Evolutionary conservation across 2,113 vertebrate genomes (phyloP).

Genomic region (Callorhinus ursinus): DNA sequence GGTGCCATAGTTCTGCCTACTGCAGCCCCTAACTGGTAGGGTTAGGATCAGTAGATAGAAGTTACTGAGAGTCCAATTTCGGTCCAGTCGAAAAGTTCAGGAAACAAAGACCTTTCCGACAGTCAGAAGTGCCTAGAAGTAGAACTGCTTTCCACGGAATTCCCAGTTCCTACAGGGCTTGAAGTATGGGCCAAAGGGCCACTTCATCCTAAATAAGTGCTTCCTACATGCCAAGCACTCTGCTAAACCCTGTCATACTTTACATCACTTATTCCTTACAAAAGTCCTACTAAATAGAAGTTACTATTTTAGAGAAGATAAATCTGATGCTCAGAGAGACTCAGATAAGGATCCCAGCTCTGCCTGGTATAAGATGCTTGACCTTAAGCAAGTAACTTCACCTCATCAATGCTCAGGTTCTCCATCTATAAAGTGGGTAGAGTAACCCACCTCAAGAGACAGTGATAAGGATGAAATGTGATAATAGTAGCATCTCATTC

Average conservation of each 20-base stretch:
- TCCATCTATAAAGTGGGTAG: not conserved
- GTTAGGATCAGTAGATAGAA: not conserved
- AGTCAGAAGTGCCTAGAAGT: not conserved
- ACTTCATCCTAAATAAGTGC: not conserved
- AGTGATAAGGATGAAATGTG: not conserved
- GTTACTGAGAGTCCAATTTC: not conserved
- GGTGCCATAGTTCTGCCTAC: not conserved
- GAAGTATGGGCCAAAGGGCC: not conserved
- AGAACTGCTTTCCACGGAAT: not conserved
- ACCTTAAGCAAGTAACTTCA: not conserved
- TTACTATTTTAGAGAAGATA: conserved; percentile 10
- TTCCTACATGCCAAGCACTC: not conserved
- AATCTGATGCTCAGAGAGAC: not conserved
- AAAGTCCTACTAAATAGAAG: not conserved
- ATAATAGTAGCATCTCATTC: not conserved
- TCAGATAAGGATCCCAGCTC: not conserved
- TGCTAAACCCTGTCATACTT: not conserved
- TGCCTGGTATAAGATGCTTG: not conserved
- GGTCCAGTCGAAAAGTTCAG: not conserved
- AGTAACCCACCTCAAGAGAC: not conserved
- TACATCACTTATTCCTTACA: not conserved
- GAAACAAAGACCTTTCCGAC: not conserved
- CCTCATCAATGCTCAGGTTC: not conserved
- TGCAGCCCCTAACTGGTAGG: not conserved
- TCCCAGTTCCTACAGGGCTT: not conserved